Conservation (phyloP, 2,797 vertebrate genomes). For the Sylvia borin region DNA sequence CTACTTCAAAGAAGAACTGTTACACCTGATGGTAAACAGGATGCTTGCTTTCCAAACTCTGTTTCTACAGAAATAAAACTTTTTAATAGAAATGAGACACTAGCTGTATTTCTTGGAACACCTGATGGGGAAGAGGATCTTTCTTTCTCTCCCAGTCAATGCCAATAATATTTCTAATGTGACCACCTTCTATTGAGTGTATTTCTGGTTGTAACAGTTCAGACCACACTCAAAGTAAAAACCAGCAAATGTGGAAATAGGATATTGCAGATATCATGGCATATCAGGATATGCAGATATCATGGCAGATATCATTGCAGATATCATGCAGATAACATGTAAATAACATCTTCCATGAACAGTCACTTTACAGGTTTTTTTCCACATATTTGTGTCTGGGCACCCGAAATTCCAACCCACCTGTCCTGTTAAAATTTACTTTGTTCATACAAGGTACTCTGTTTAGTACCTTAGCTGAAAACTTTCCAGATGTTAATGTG, state of each 20-base stretch:
- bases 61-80: neutral
- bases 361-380: neutral
- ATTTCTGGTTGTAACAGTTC: neutral
- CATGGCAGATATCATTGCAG: too few species aligned
- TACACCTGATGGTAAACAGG: neutral
- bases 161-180: neutral
- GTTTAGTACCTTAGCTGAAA: neutral
- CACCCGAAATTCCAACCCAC: neutral
- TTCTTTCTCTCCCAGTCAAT: neutral
- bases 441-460: neutral
- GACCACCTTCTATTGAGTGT: rapidly evolving
- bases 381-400: neutral
- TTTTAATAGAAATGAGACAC: neutral
- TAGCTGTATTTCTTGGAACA: neutral
- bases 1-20: neutral
- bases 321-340: too few species aligned
- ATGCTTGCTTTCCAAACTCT: neutral
- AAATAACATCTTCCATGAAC: neutral
- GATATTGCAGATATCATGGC: neutral
- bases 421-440: neutral
- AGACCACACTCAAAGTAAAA: neutral
- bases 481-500: neutral
- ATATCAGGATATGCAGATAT: too few species aligned
- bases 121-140: neutral
- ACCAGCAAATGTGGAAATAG: neutral